Percentiles rank a stretch among this genome's conserved stretches.
These are phyloP conservation scores for Belonocnema kinseyi DNA, from an alignment of 1,140 invertebrate genomes.

Conservation along the genomic window DNA sequence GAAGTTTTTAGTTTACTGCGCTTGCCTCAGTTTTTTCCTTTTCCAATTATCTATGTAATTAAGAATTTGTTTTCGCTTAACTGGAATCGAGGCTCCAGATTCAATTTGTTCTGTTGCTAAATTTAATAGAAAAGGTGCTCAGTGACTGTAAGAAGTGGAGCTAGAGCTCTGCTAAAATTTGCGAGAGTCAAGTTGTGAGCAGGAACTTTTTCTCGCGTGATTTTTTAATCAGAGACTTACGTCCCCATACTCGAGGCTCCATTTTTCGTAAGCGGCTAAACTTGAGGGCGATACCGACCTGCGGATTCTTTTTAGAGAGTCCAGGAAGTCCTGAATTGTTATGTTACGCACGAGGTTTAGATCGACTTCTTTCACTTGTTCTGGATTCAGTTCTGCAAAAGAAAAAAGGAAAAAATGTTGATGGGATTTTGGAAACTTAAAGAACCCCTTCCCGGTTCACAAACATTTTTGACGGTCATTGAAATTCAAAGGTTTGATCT, in stretches of 20 bases:
- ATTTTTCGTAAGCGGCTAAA: conserved; percentile 92
- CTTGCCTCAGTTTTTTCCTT: background rate
- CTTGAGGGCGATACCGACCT: conserved; percentile 92
- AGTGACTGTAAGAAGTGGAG: background rate
- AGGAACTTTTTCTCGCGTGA: conserved; percentile 40
- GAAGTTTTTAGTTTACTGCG: background rate
- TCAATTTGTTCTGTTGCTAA: background rate
- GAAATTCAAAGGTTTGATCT: no score
- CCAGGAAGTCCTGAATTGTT: conserved; percentile 91
- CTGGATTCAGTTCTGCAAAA: conserved; percentile 85
- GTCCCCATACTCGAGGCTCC: conserved; percentile 95
- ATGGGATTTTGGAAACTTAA: no score
- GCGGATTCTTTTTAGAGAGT: conserved; percentile 92
- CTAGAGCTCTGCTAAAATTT: background rate
- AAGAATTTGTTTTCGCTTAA: background rate
- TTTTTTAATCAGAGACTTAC: conserved; percentile 80
- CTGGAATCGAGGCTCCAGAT: background rate
- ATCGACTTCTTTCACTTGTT: conserved; percentile 90
- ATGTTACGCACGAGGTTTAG: conserved; percentile 90
- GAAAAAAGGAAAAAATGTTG: background rate
- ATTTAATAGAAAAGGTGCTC: conserved; percentile 6
- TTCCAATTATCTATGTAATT: background rate
- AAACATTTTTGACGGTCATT: no score
- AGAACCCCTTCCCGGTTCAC: no score
- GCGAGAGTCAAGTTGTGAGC: conserved; percentile 24